Conservation (phyloP, 2,113 vertebrate species). For the Perccottus glenii region DNA sequence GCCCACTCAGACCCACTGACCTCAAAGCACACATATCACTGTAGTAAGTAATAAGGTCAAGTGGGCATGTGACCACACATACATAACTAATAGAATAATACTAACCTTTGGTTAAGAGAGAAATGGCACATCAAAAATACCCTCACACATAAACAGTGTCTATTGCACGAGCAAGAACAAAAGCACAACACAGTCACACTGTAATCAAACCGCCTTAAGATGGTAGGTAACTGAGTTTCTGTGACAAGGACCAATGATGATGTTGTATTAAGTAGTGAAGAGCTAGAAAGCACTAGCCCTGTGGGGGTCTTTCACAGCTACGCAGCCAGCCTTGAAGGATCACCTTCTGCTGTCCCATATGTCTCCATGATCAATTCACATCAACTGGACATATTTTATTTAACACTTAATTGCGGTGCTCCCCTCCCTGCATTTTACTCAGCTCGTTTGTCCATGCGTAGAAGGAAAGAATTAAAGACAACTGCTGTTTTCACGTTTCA, state of each 20-base stretch:
- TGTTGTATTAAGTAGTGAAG: constrained; percentile 57
- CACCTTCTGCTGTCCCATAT: constrained; percentile 53
- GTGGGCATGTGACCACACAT: not conserved
- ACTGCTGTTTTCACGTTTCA: not conserved
- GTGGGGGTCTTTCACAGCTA: constrained; percentile 50
- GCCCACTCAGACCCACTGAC: constrained; percentile 34
- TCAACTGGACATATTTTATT: constrained; percentile 74
- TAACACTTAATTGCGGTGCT: constrained; percentile 58
- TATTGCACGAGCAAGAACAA: constrained; percentile 31
- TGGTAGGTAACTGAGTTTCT: constrained; percentile 55
- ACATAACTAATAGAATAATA: constrained; percentile 15
- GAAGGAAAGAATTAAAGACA: constrained; percentile 39
- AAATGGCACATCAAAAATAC: constrained; percentile 27
- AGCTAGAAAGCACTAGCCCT: constrained; percentile 35
- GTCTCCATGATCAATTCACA: constrained; percentile 64
- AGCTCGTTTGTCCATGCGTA: constrained; percentile 51
- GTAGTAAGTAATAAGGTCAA: constrained; percentile 29
- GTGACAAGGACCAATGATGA: constrained; percentile 66
- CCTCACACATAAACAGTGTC: constrained; percentile 16
- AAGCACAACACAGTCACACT: constrained; percentile 39
- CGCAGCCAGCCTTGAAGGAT: constrained; percentile 57
- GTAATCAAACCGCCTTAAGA: constrained; percentile 35
- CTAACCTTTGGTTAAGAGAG: constrained; percentile 5
- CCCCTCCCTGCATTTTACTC: constrained; percentile 19
- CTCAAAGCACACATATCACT: constrained; percentile 13